phyloP scores from a whole-genome alignment of 2,797 vertebrate species.

The Parauchenoglanis ngamensis region DNA sequence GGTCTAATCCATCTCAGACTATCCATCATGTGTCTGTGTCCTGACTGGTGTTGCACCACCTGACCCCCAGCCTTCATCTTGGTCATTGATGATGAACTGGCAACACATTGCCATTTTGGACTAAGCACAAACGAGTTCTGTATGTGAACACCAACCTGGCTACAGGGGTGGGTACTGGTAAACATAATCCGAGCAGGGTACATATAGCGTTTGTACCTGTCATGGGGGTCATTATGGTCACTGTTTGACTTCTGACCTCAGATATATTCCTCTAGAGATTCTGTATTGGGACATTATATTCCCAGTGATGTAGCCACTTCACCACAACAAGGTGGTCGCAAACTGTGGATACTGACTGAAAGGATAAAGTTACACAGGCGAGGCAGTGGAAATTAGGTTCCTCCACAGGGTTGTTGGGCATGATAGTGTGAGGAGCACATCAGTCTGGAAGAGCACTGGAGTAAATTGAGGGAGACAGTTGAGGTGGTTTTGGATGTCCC shows the following conservation, averaged over 20 bases:
- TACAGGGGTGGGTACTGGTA: neutral
- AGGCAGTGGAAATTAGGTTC: neutral
- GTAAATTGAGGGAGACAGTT: neutral
- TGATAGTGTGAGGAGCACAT: neutral
- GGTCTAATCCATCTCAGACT: neutral
- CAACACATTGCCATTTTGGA: neutral
- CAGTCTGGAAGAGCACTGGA: neutral
- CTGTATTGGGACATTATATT: neutral
- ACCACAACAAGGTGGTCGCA: neutral
- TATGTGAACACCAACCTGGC: neutral
- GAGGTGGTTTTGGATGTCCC: neutral
- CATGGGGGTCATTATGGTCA: neutral
- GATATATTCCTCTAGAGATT: neutral
- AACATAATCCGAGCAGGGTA: neutral
- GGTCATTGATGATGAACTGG: neutral
- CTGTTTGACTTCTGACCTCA: neutral
- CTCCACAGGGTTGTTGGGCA: neutral
- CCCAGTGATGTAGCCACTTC: neutral
- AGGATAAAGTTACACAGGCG: neutral
- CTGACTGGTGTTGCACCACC: no score
- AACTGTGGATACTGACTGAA: neutral
- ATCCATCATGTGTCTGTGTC: neutral
- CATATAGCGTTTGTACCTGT: neutral
- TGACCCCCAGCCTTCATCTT: neutral
- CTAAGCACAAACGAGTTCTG: neutral